Percentiles rank a stretch among this genome's conserved stretches.
Conservation (phyloP, 2,797 vertebrate species). For the Sebastes cheni region DNA sequence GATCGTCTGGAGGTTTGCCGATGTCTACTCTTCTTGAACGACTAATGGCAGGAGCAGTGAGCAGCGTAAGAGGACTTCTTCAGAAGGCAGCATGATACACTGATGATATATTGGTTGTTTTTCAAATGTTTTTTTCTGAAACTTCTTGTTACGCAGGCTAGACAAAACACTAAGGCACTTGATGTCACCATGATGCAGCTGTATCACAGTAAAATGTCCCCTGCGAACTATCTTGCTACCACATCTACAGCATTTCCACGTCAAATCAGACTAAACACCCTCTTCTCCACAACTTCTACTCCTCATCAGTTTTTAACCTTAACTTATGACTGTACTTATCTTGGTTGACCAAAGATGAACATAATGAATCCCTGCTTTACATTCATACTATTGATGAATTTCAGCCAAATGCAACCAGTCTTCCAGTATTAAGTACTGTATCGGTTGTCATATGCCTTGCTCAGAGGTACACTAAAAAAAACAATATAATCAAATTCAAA, state of each 20-base stretch:
- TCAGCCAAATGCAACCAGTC: background rate
- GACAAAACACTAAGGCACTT: background rate
- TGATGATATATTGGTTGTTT: background rate
- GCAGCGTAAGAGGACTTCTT: background rate
- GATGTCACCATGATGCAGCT: background rate
- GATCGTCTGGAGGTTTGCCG: slow-evolving; percentile 9
- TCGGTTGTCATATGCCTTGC: background rate
- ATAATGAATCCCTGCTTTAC: background rate
- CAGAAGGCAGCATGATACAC: background rate
- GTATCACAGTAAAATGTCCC: no score
- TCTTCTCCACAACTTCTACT: background rate
- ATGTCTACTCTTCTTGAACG: background rate
- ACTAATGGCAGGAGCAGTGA: slow-evolving; percentile 5
- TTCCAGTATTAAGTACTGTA: background rate
- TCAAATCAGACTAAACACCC: no score
- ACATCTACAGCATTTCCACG: background rate
- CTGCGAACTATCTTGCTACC: background rate
- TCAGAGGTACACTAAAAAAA: background rate
- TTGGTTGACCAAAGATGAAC: no score
- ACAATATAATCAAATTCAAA: background rate
- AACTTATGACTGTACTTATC: background rate
- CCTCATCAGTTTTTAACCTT: background rate
- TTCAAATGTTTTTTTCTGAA: background rate
- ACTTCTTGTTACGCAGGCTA: background rate
- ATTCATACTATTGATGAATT: background rate